Conservation (phyloP, 2,113 vertebrate species). For the Oryctolagus cuniculus region mOryCun1.1 NC_091432.1:62102001-62102500, state of each 20-base stretch:
- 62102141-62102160: slow-evolving; percentile 83
- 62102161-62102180: slow-evolving; percentile 78
- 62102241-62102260: slow-evolving; percentile 84
- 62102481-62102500: neutral
- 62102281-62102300: slow-evolving; percentile 82
- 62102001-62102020: slow-evolving; percentile 82
- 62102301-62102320: slow-evolving; percentile 77
- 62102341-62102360: neutral
- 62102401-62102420: neutral
- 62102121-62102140: slow-evolving; percentile 84
- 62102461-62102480: neutral
- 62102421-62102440: neutral
- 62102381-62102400: neutral
- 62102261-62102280: slow-evolving; percentile 81
- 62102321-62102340: slow-evolving; percentile 60
- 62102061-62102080: slow-evolving; percentile 82
- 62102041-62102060: slow-evolving; percentile 81
- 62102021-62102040: slow-evolving; percentile 81
- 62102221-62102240: slow-evolving; percentile 77
- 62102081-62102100: slow-evolving; percentile 64
- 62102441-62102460: neutral
- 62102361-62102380: neutral
- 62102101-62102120: slow-evolving; percentile 72
- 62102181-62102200: slow-evolving; percentile 82
- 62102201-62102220: slow-evolving; percentile 78